Conservation (phyloP, 2,797 vertebrate species). For the Hypotaenidia okinawae region DNA sequence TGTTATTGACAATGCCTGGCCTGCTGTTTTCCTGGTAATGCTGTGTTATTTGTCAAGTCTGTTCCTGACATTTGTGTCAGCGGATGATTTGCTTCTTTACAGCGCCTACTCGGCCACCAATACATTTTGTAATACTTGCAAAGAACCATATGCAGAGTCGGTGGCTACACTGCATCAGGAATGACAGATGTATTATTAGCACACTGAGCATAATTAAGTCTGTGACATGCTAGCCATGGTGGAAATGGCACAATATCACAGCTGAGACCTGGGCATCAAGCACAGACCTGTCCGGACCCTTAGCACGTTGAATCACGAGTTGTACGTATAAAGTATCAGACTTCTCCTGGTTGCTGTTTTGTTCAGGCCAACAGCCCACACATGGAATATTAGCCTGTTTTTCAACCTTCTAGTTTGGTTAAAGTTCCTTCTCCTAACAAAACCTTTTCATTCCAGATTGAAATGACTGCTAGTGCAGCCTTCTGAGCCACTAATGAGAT, state of each 20-base stretch:
- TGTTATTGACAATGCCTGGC: not conserved
- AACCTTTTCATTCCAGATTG: constrained; percentile 44
- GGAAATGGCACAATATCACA: not conserved
- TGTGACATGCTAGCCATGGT: not conserved
- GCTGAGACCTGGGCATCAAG: not conserved
- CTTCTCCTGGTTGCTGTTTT: not conserved
- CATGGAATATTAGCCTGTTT: not conserved
- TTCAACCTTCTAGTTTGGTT: not conserved
- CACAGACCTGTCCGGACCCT: not conserved
- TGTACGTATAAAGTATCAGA: not conserved
- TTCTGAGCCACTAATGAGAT: constrained; percentile 53
- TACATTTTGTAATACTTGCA: not conserved
- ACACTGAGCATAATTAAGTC: rapidly evolving
- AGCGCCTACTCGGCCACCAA: not conserved
- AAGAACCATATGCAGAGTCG: not conserved
- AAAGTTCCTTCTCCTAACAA: constrained; percentile 18
- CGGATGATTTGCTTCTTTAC: not conserved
- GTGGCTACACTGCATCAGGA: not conserved
- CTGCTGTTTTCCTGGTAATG: not conserved
- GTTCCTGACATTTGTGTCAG: not conserved
- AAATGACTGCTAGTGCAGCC: constrained; percentile 3
- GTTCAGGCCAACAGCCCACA: constrained; percentile 22
- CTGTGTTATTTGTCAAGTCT: not conserved
- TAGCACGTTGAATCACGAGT: not conserved
- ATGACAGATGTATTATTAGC: not conserved